These are phyloP conservation scores for Phortica magna DNA, from an alignment of 2,888 invertebrate species.

Conservation along the genomic window DNA sequence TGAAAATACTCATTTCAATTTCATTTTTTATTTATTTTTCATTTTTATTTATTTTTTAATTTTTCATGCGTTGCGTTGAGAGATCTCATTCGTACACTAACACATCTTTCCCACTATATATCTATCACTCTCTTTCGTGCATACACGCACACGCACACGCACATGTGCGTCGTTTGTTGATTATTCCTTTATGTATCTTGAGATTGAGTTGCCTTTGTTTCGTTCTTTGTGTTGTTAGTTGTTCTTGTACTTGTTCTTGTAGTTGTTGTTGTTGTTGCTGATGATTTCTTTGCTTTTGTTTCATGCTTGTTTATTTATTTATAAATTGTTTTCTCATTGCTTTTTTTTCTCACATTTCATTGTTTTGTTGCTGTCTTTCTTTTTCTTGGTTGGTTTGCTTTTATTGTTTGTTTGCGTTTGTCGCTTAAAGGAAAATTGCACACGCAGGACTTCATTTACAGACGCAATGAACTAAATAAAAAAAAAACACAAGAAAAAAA, in stretches of 20 bases:
- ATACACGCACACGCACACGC: not conserved
- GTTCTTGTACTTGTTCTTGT: constrained; percentile 31
- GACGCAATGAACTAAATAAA: constrained; percentile 49
- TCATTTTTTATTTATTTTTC: constrained; percentile 48
- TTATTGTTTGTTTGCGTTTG: constrained; percentile 18
- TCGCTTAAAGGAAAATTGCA: constrained; percentile 3
- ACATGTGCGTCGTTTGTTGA: not conserved
- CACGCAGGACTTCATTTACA: constrained; percentile 23
- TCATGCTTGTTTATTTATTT: constrained; percentile 39
- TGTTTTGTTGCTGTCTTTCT: constrained; percentile 40
- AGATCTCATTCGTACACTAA: too few species aligned
- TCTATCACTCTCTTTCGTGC: constrained; percentile 29
- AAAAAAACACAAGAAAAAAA: constrained; percentile 46
- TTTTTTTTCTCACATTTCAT: constrained; percentile 17
- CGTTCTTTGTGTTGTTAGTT: constrained; percentile 33
- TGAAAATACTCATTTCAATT: constrained; percentile 66
- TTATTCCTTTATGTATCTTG: constrained; percentile 28
- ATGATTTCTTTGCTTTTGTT: constrained; percentile 35
- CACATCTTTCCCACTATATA: too few species aligned
- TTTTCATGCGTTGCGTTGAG: constrained; percentile 14
- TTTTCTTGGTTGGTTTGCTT: constrained; percentile 6
- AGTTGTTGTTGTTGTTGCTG: constrained; percentile 35
- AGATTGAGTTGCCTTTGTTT: constrained; percentile 6
- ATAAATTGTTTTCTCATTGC: constrained; percentile 37
- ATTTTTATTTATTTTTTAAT: constrained; percentile 38